A percentile compares a stretch with the other conserved stretches of the same genome.
Evolutionary conservation across 1,140 invertebrate species (phyloP).

Genomic region (Caenorhabditis tropicalis): DNA sequence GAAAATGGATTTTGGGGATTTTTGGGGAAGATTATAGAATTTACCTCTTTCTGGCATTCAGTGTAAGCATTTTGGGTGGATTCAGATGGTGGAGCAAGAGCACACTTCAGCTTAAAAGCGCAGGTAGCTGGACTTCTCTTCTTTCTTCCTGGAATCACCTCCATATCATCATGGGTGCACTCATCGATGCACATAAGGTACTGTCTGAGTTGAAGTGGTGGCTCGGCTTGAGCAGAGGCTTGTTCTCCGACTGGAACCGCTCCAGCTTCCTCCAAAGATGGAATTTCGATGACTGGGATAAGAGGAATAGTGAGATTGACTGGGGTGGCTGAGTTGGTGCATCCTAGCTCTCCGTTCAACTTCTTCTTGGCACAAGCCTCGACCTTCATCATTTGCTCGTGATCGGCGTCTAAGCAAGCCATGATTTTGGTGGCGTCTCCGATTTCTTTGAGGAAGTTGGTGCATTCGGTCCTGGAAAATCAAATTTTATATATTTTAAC

Average conservation of each 20-base stretch:
- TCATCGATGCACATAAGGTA: constrained; percentile 70
- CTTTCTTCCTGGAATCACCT: constrained; percentile 51
- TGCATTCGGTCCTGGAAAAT: constrained; percentile 48
- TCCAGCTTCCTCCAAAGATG: constrained; percentile 34
- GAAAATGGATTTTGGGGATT: neutral
- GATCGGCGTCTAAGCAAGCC: constrained; percentile 55
- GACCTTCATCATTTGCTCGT: constrained; percentile 51
- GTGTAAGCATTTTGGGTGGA: constrained; percentile 64
- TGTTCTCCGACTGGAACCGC: constrained; percentile 23
- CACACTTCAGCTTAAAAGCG: constrained; percentile 70
- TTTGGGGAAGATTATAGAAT: neutral
- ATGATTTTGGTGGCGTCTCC: constrained; percentile 54
- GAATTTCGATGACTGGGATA: constrained; percentile 57
- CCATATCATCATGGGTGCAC: constrained; percentile 66
- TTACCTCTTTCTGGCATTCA: constrained; percentile 67
- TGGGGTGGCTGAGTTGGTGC: constrained; percentile 53
- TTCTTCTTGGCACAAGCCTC: constrained; percentile 56
- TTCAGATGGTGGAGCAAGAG: constrained; percentile 67
- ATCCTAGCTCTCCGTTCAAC: constrained; percentile 52
- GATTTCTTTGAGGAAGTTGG: constrained; percentile 40
- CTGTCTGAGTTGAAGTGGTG: constrained; percentile 57
- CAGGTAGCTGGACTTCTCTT: constrained; percentile 64
- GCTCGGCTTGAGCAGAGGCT: neutral
- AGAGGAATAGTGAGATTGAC: constrained; percentile 58
- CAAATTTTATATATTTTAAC: neutral